Conservation (phyloP, 2,113 vertebrate species). For the Tetrax tetrax region DNA sequence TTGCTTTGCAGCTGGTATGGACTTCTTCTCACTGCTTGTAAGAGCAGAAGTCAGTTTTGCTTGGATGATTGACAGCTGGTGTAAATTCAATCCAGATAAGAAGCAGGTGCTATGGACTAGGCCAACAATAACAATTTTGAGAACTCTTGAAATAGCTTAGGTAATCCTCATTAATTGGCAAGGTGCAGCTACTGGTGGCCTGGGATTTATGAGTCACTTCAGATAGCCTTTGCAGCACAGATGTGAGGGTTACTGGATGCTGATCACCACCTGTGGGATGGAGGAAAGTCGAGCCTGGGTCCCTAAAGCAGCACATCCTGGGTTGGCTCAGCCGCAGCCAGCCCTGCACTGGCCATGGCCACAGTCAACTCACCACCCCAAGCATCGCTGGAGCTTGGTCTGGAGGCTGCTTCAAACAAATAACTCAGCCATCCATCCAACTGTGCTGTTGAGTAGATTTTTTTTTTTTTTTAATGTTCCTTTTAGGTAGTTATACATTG, state of each 20-base stretch:
- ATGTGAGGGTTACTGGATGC: not conserved
- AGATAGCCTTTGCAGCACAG: not conserved
- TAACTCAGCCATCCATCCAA: rapidly evolving
- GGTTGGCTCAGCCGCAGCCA: not conserved
- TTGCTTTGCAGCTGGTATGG: not conserved
- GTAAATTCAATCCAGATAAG: slow-evolving; percentile 14
- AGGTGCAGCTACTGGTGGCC: not conserved
- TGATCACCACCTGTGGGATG: not conserved
- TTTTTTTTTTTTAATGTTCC: not conserved
- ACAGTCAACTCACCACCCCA: rapidly evolving
- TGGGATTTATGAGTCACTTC: not conserved
- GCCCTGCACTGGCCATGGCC: not conserved
- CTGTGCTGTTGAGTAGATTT: not conserved
- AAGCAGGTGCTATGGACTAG: not conserved
- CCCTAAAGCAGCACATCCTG: not conserved
- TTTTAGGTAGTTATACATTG: not conserved
- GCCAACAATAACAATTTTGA: slow-evolving; percentile 7
- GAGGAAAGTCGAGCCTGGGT: not conserved
- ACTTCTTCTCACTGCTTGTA: not conserved
- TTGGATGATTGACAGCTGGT: not conserved
- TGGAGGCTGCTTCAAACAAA: not conserved
- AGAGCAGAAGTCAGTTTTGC: not conserved
- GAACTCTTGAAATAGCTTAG: not conserved
- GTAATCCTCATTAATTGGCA: not conserved
- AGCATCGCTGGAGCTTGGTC: rapidly evolving